Percentiles rank a stretch among this genome's conserved stretches.
Evolutionary conservation across 2,888 invertebrate species (phyloP).

Genomic region (Stratiomys singularior): DNA sequence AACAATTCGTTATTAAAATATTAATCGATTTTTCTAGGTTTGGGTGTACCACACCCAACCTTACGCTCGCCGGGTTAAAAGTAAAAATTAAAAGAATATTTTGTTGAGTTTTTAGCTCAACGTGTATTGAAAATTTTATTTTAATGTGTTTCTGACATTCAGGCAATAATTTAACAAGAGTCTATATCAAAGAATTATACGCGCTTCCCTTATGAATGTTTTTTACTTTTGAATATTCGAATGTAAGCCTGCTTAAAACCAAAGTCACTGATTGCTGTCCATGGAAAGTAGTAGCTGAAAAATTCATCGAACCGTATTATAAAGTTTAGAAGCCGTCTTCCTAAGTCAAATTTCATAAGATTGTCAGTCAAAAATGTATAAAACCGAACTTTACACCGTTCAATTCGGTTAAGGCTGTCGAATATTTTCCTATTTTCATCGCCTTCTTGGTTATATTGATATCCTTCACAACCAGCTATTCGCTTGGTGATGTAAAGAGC

Average conservation of each 20-base stretch:
- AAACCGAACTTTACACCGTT: conserved; percentile 58
- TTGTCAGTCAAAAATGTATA: conserved; percentile 54
- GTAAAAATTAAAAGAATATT: too few relatives aligned
- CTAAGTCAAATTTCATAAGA: background rate
- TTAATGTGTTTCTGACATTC: too few relatives aligned
- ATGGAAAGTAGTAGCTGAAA: conserved; percentile 48
- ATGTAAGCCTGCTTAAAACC: conserved; percentile 48
- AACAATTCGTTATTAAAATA: too few relatives aligned
- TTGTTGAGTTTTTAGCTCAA: too few relatives aligned
- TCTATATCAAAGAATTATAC: too few relatives aligned
- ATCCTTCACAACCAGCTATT: conserved; percentile 70
- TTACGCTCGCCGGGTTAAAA: too few relatives aligned
- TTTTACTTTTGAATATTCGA: background rate
- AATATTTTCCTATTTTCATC: too few relatives aligned
- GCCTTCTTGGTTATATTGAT: conserved; percentile 64
- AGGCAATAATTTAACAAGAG: too few relatives aligned
- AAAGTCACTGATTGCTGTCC: conserved; percentile 47
- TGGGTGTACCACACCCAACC: too few relatives aligned
- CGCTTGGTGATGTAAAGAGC: conserved; percentile 70
- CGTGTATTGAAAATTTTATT: too few relatives aligned
- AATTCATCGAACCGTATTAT: conserved; percentile 4
- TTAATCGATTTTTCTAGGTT: too few relatives aligned
- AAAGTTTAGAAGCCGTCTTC: background rate
- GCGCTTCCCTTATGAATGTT: too few relatives aligned
- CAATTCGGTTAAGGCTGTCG: background rate